Conservation (phyloP, 2,888 invertebrate genomes). For the Nomada hirtipes region DNA sequence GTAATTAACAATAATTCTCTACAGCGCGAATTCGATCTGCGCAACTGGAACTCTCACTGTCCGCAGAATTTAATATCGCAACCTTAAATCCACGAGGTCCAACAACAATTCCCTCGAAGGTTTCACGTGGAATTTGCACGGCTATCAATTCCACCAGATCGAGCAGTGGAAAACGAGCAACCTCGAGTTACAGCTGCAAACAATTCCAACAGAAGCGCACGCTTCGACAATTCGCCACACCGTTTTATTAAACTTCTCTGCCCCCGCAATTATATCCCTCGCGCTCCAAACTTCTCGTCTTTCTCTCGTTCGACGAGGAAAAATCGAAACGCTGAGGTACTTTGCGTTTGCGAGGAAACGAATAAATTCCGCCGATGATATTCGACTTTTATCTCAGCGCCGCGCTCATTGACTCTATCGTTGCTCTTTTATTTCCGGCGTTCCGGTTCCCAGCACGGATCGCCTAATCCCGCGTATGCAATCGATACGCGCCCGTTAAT, state of each 20-base stretch:
- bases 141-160: not conserved
- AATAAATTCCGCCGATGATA: constrained; percentile 53
- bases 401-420: constrained; percentile 52
- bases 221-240: not conserved
- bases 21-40: too few relatives aligned
- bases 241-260: not conserved
- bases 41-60: too few relatives aligned
- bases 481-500: constrained; percentile 63
- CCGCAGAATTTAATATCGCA: too few relatives aligned
- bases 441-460: constrained; percentile 36
- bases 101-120: not conserved
- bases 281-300: too few relatives aligned
- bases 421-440: constrained; percentile 8
- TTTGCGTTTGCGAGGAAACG: not conserved
- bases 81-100: too few relatives aligned
- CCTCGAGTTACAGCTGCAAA: not conserved
- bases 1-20: too few relatives aligned
- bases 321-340: not conserved
- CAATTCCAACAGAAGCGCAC: not conserved
- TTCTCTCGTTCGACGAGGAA: not conserved
- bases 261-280: not conserved
- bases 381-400: constrained; percentile 51
- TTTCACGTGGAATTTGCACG: not conserved
- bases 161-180: not conserved
- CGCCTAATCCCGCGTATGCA: constrained; percentile 64